A percentile compares a stretch with the other conserved stretches of the same genome.
Evolutionary conservation across 2,797 vertebrate species (phyloP).

Genomic region (Hipposideros larvatus): DNA sequence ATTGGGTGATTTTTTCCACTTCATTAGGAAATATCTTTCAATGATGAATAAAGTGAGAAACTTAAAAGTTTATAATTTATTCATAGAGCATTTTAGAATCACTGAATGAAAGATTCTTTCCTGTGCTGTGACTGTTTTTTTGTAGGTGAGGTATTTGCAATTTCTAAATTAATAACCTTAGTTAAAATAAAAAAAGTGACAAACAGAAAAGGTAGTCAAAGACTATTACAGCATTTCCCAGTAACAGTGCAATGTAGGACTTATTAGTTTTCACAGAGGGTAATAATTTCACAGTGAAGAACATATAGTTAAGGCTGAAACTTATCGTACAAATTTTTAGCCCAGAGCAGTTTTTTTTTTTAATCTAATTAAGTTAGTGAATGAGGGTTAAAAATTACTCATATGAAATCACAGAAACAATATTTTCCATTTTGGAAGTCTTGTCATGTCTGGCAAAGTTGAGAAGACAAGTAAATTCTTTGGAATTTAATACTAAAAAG

Average conservation of each 20-base stretch:
- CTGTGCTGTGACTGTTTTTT: neutral
- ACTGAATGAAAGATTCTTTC: neutral
- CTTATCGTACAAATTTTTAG: constrained; percentile 31
- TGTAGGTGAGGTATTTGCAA: neutral
- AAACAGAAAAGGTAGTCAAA: neutral
- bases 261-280: constrained; percentile 68
- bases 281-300: constrained; percentile 60
- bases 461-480: constrained; percentile 16
- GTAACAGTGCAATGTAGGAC: constrained; percentile 34
- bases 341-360: constrained; percentile 39
- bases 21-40: neutral
- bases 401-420: constrained; percentile 61
- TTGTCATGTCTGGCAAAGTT: neutral
- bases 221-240: constrained; percentile 1
- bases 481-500: constrained; percentile 31
- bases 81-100: constrained; percentile 13
- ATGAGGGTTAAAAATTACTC: neutral
- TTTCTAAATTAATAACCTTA: constrained; percentile 13
- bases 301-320: constrained; percentile 33
- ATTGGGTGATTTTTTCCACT: neutral
- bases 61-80: neutral
- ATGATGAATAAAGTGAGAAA: neutral
- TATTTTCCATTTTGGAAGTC: constrained; percentile 48
- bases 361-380: constrained; percentile 64
- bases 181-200: constrained; percentile 37